Conservation (phyloP, 2,113 vertebrate genomes). For the Grantiella picta region DNA sequence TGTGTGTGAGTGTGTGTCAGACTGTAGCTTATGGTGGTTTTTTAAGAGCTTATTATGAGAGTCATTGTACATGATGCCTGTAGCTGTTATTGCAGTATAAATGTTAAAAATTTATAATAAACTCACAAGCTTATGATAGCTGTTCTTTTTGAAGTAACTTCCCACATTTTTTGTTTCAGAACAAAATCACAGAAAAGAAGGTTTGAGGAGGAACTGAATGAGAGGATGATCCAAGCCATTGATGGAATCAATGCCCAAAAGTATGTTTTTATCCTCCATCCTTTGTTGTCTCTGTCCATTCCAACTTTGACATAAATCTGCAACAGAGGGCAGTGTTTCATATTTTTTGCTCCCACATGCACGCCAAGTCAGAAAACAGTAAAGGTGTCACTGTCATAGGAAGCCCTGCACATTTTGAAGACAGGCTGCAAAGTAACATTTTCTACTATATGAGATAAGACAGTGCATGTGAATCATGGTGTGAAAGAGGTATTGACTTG, state of each 20-base stretch:
- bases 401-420: not conserved
- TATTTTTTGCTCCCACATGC: not conserved
- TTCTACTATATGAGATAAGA: not conserved
- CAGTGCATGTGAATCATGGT: not conserved
- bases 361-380: not conserved
- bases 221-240: conserved; percentile 96
- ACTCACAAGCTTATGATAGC: not conserved
- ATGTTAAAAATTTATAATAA: not conserved
- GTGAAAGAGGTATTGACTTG: not conserved
- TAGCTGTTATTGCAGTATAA: not conserved
- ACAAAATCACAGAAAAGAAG: conserved; percentile 96
- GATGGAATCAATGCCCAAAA: conserved; percentile 98
- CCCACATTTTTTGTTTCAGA: conserved; percentile 65
- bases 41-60: not conserved
- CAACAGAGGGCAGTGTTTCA: not conserved
- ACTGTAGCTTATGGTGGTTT: not conserved
- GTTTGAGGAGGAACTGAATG: conserved; percentile 96
- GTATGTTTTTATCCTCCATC: conserved; percentile 69
- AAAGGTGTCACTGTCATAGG: not conserved
- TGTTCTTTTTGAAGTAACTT: not conserved
- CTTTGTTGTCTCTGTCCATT: not conserved
- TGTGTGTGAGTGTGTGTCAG: not conserved
- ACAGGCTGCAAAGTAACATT: not conserved
- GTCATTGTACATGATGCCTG: not conserved
- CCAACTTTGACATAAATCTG: not conserved